These are phyloP conservation scores for Onthophagus sagittarius DNA, from an alignment of 2,888 invertebrate genomes.

Conservation along the genomic window DNA sequence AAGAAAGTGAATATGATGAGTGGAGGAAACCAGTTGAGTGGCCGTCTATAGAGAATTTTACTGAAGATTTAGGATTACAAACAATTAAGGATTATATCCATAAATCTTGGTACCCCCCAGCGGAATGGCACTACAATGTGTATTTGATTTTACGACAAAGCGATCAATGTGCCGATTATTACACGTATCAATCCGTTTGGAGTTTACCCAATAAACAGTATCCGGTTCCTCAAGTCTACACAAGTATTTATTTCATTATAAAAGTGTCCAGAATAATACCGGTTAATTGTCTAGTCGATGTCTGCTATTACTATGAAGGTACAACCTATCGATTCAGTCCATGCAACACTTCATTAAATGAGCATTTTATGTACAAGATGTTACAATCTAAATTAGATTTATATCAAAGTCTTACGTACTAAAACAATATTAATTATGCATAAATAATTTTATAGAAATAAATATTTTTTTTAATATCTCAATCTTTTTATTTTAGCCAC, in stretches of 20 bases:
- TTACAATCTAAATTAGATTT: conserved; percentile 2
- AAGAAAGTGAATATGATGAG: neutral
- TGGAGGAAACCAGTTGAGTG: neutral
- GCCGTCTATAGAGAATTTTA: neutral
- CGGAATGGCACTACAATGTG: neutral
- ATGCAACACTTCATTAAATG: neutral
- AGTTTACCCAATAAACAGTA: neutral
- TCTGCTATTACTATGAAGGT: neutral
- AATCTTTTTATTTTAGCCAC: too few relatives aligned
- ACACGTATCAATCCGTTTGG: neutral
- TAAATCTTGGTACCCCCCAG: neutral
- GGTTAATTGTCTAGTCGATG: neutral
- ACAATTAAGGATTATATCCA: conserved; percentile 3
- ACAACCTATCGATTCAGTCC: neutral
- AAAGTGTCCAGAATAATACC: neutral
- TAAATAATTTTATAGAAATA: too few relatives aligned
- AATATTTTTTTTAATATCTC: too few relatives aligned
- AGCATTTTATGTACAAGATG: neutral
- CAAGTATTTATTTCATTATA: conserved; percentile 4
- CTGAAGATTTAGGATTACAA: neutral
- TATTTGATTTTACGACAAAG: neutral
- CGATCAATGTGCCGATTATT: conserved; percentile 1
- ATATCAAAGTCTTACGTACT: neutral
- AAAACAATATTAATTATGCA: neutral
- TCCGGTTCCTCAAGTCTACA: neutral